Evolutionary conservation across 2,797 vertebrate species (phyloP).

Genomic region (Channa striata): DNA sequence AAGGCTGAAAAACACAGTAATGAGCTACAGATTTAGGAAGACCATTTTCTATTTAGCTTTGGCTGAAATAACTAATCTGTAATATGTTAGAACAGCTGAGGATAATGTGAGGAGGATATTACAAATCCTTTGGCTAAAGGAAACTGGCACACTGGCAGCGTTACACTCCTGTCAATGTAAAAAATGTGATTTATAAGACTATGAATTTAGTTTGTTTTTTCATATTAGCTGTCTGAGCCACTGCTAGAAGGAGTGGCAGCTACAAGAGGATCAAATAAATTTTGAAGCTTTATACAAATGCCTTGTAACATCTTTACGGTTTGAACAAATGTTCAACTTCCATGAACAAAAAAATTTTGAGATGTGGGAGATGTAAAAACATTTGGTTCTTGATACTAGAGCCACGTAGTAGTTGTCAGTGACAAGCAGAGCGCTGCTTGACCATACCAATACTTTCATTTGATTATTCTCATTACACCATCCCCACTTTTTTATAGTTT

Average conservation of each 20-base stretch:
- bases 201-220: constrained; percentile 1
- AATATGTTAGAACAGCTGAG: constrained; percentile 18
- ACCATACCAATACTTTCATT: not conserved
- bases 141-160: constrained; percentile 13
- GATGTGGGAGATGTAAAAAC: not conserved
- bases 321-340: constrained; percentile 9
- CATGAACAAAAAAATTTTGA: no score
- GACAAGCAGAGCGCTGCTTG: constrained; percentile 6
- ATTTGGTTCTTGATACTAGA: not conserved
- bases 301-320: not conserved
- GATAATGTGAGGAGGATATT: not conserved
- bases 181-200: constrained; percentile 18
- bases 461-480: constrained; percentile 3
- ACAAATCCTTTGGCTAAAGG: constrained; percentile 20
- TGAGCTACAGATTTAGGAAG: not conserved
- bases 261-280: constrained; percentile 4
- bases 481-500: not conserved
- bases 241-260: constrained; percentile 7
- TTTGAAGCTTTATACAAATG: not conserved
- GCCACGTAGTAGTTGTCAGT: not conserved
- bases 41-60: not conserved
- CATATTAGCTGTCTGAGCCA: constrained; percentile 13
- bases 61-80: not conserved
- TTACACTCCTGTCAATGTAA: constrained; percentile 22
- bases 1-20: not conserved